These are phyloP conservation scores for Formicarius rufipectus DNA, from an alignment of 2,113 vertebrate species.

Conservation along the genomic window DNA sequence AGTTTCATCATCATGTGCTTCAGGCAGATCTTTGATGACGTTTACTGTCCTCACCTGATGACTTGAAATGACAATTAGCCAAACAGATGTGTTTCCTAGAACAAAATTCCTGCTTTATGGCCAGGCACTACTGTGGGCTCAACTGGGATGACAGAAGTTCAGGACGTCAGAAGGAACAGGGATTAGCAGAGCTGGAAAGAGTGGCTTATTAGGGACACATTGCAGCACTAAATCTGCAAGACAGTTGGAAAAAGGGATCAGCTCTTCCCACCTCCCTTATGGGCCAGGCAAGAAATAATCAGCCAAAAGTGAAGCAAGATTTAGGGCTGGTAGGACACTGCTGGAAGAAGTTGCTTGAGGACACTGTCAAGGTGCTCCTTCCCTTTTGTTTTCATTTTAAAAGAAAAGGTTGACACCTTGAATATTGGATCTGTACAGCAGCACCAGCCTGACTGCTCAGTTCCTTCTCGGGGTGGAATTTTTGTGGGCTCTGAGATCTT, in stretches of 20 bases:
- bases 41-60: background rate
- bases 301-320: background rate
- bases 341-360: background rate
- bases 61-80: fast-evolving
- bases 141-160: background rate
- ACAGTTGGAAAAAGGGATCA: background rate
- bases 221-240: fast-evolving
- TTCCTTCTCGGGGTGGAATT: background rate
- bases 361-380: background rate
- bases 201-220: fast-evolving
- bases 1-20: too few species aligned
- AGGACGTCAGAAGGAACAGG: background rate
- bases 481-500: fast-evolving
- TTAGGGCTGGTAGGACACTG: fast-evolving
- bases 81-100: fast-evolving
- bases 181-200: background rate
- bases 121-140: fast-evolving
- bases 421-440: background rate
- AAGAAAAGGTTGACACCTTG: background rate
- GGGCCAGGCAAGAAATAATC: background rate
- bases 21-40: too few species aligned
- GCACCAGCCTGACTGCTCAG: background rate
- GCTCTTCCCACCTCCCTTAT: fast-evolving
- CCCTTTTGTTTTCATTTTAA: background rate
- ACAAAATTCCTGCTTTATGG: background rate